Percentiles rank a stretch among this genome's conserved stretches.
Conservation (phyloP, 1,140 invertebrate species). For the Drosophila bifasciata region DNA sequence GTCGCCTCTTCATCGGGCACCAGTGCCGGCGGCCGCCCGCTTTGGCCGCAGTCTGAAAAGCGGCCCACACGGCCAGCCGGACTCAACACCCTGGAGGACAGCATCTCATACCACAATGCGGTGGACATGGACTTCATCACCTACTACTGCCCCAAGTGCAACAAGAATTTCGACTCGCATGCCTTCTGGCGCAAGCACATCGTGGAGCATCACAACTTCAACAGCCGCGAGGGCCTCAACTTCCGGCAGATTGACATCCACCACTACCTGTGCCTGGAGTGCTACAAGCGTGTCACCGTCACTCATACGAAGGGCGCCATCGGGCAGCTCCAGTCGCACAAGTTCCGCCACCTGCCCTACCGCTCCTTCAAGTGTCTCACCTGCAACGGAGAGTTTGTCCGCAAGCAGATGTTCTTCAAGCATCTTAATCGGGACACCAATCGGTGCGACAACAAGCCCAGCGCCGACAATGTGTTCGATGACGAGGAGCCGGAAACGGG, state of each 20-base stretch:
- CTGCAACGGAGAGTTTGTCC: slow-evolving; percentile 73
- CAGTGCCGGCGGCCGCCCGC: slow-evolving; percentile 20
- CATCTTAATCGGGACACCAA: slow-evolving; percentile 75
- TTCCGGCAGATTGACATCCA: slow-evolving; percentile 79
- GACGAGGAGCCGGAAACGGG: slow-evolving; percentile 22
- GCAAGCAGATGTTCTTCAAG: slow-evolving; percentile 83
- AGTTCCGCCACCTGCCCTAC: slow-evolving; percentile 77
- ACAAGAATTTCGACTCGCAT: slow-evolving; percentile 76
- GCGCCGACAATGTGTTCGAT: slow-evolving; percentile 16
- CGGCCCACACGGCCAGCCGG: slow-evolving; percentile 59
- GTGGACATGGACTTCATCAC: slow-evolving; percentile 78
- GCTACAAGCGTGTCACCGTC: slow-evolving; percentile 78
- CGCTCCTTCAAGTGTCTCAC: slow-evolving; percentile 77
- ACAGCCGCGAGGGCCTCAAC: slow-evolving; percentile 72
- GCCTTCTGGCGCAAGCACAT: slow-evolving; percentile 82
- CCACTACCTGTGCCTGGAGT: slow-evolving; percentile 77
- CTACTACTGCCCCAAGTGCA: slow-evolving; percentile 75
- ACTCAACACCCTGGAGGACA: slow-evolving; percentile 71
- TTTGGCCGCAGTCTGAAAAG: slow-evolving; percentile 51
- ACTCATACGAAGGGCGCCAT: slow-evolving; percentile 81
- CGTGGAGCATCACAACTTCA: slow-evolving; percentile 73
- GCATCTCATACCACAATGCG: slow-evolving; percentile 78
- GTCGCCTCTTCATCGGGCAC: slow-evolving; percentile 6
- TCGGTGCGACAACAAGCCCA: slow-evolving; percentile 61
- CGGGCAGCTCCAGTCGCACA: slow-evolving; percentile 78